Evolutionary conservation across 2,113 vertebrate species (phyloP).

Genomic region (Caranx melampygus): DNA sequence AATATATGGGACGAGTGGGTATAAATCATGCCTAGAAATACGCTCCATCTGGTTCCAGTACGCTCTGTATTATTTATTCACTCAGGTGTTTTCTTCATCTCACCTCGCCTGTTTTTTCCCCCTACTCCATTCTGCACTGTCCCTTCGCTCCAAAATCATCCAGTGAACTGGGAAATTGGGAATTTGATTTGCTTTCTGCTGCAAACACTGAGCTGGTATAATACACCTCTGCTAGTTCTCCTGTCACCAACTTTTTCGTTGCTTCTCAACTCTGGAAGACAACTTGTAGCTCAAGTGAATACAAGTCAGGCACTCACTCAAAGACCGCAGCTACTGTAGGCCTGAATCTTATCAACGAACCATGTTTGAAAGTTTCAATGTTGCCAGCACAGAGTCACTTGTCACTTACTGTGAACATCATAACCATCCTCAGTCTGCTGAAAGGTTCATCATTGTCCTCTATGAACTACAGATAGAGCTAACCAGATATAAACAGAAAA

Average conservation of each 20-base stretch:
- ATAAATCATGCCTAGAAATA: slow-evolving; percentile 45
- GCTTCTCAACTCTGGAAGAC: slow-evolving; percentile 24
- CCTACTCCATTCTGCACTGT: not conserved
- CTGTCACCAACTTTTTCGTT: slow-evolving; percentile 16
- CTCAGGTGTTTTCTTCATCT: slow-evolving; percentile 33
- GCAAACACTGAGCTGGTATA: slow-evolving; percentile 14
- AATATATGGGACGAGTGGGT: slow-evolving; percentile 26
- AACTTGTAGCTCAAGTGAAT: slow-evolving; percentile 19
- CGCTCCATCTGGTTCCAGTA: slow-evolving; percentile 19
- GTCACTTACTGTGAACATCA: not conserved
- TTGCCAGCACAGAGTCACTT: not conserved
- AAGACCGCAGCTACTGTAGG: not conserved
- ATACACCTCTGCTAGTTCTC: slow-evolving; percentile 31
- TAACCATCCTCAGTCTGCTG: not conserved
- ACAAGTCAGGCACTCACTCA: not conserved
- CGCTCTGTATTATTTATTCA: slow-evolving; percentile 29
- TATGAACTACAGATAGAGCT: not conserved
- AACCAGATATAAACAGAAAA: not conserved
- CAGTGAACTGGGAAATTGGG: slow-evolving; percentile 55
- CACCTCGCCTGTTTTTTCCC: not conserved
- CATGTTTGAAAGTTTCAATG: not conserved
- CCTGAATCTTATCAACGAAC: slow-evolving; percentile 2
- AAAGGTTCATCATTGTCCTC: not conserved
- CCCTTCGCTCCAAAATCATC: slow-evolving; percentile 22
- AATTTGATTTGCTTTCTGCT: slow-evolving; percentile 35